Conservation (phyloP, 2,888 invertebrate species). For the Papilio protenor region DNA sequence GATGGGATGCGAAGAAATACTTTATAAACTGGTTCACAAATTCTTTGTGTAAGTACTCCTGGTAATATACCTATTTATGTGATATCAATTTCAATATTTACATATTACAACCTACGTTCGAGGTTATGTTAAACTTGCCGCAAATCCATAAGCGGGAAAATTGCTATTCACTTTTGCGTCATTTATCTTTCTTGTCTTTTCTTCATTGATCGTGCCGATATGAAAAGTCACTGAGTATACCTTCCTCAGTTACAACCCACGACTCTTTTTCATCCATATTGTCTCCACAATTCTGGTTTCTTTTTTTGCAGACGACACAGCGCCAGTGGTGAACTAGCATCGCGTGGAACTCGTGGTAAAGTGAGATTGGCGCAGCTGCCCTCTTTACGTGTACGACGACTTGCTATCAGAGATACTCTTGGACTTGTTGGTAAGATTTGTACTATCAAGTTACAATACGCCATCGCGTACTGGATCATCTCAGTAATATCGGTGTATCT, state of each 20-base stretch:
- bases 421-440: conserved; percentile 84
- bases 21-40: conserved; percentile 79
- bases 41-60: conserved; percentile 74
- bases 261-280: background rate
- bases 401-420: conserved; percentile 85
- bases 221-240: background rate
- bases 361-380: conserved; percentile 83
- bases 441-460: background rate
- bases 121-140: background rate
- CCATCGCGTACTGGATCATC: background rate
- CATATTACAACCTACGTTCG: background rate
- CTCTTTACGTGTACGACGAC: conserved; percentile 82
- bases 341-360: conserved; percentile 65
- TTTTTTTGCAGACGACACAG: conserved; percentile 56
- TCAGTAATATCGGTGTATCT: too few species aligned
- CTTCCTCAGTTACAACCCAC: background rate
- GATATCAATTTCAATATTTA: background rate
- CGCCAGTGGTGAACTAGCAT: conserved; percentile 54
- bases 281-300: background rate
- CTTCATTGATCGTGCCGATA: background rate
- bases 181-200: conserved; percentile 14
- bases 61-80: background rate
- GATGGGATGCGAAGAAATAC: conserved; percentile 85
- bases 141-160: background rate
- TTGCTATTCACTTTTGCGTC: conserved; percentile 15